These are phyloP conservation scores for Drosophila falleni DNA, from an alignment of 2,888 invertebrate species.

Conservation along the genomic window DNA sequence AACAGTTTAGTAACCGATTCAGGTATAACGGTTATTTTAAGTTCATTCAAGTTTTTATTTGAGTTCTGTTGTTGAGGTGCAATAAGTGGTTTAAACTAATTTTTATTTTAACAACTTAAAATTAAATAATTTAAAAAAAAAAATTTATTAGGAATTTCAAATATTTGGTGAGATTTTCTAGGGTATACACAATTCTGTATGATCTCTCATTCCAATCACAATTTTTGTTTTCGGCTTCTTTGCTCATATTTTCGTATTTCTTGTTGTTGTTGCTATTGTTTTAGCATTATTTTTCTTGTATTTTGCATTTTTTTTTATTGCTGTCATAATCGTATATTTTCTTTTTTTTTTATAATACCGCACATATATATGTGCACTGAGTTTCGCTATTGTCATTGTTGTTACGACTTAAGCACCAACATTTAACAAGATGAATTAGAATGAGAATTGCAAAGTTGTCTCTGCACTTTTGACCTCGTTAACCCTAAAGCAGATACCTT, in stretches of 20 bases:
- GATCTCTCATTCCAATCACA: slow-evolving; percentile 60
- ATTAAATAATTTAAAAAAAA: no score
- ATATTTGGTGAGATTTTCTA: no score
- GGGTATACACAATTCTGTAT: no score
- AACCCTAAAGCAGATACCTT: neutral
- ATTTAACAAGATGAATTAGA: slow-evolving; percentile 4
- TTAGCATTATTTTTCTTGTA: slow-evolving; percentile 43
- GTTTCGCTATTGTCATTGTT: slow-evolving; percentile 48
- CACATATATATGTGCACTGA: slow-evolving; percentile 11
- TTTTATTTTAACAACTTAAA: no score
- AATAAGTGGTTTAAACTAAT: no score
- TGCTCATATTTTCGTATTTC: slow-evolving; percentile 33
- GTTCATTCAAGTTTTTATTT: no score
- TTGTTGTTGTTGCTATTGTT: slow-evolving; percentile 28
- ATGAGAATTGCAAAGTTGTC: neutral
- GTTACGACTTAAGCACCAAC: slow-evolving; percentile 60
- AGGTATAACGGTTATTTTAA: no score
- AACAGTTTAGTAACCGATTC: no score
- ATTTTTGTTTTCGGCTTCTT: slow-evolving; percentile 41
- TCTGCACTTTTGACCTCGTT: neutral
- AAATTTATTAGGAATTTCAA: no score
- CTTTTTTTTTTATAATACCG: neutral
- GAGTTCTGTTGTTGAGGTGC: no score
- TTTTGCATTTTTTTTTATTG: slow-evolving; percentile 62
- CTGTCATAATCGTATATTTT: slow-evolving; percentile 71